phyloP scores from a whole-genome alignment of 2,888 invertebrate species.

The Nesidiocoris tenuis region DNA sequence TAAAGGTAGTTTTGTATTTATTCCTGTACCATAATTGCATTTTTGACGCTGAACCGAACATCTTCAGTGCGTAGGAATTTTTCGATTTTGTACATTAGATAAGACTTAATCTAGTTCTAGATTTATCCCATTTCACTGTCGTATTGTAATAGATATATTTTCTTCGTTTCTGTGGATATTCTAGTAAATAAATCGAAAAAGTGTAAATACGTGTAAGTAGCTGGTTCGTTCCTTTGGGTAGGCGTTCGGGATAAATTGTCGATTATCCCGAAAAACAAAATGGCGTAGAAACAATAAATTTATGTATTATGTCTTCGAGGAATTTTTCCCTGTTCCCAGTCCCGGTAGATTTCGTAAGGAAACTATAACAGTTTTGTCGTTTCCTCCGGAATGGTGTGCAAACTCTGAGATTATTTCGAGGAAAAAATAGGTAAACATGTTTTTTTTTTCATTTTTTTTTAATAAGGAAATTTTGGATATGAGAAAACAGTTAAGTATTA shows the following conservation, averaged over 20 bases:
- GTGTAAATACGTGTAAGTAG: conserved; percentile 33
- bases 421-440: too few relatives aligned
- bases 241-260: too few relatives aligned
- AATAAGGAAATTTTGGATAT: too few relatives aligned
- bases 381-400: too few relatives aligned
- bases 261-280: too few relatives aligned
- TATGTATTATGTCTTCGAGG: too few relatives aligned
- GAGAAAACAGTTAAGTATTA: too few relatives aligned
- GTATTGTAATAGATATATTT: background rate
- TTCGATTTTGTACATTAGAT: conserved; percentile 13
- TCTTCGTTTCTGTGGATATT: conserved; percentile 19
- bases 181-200: conserved; percentile 14
- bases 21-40: background rate
- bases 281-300: background rate
- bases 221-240: conserved; percentile 14
- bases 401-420: too few relatives aligned
- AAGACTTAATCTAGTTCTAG: conserved; percentile 9
- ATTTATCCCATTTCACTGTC: background rate
- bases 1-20: conserved; percentile 14
- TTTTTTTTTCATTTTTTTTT: too few relatives aligned
- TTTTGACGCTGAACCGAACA: background rate
- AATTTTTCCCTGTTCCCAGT: too few relatives aligned
- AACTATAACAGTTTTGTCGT: too few relatives aligned
- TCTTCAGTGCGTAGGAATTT: background rate
- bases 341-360: too few relatives aligned